phyloP scores from a whole-genome alignment of 2,113 vertebrate species.

The Pseudopodoces humilis region DNA sequence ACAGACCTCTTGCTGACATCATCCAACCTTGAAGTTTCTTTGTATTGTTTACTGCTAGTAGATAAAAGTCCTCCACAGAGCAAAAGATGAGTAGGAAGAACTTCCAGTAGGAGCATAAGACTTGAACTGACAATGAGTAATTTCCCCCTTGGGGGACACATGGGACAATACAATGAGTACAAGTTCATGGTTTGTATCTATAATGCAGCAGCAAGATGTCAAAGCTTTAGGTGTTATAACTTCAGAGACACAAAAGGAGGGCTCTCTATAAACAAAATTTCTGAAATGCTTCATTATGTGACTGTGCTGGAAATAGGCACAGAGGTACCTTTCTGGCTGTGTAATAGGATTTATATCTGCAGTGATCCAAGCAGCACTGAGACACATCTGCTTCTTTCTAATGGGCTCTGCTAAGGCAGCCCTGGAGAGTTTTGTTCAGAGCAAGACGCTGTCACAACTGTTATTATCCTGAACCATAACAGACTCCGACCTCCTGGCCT shows the following conservation, averaged over 20 bases:
- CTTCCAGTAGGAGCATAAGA: neutral
- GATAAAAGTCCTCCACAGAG: neutral
- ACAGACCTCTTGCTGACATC: neutral
- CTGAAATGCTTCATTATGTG: neutral
- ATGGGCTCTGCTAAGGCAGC: neutral
- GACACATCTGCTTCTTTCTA: neutral
- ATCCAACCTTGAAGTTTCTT: neutral
- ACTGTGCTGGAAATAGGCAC: neutral
- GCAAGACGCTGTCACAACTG: neutral
- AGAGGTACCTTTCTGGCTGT: neutral
- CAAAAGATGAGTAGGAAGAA: neutral
- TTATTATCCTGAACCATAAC: neutral
- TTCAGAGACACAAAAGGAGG: neutral
- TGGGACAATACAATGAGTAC: neutral
- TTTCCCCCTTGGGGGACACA: rapidly evolving
- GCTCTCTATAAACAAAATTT: neutral
- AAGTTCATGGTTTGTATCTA: neutral
- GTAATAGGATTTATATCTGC: neutral
- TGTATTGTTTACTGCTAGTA: neutral
- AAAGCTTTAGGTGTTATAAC: neutral
- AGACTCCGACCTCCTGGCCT: neutral
- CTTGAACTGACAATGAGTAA: neutral
- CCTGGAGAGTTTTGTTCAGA: neutral
- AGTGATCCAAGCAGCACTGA: neutral
- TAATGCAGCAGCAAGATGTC: neutral